Conservation (phyloP, 2,888 invertebrate species). For the Agrypnus murinus region DNA sequence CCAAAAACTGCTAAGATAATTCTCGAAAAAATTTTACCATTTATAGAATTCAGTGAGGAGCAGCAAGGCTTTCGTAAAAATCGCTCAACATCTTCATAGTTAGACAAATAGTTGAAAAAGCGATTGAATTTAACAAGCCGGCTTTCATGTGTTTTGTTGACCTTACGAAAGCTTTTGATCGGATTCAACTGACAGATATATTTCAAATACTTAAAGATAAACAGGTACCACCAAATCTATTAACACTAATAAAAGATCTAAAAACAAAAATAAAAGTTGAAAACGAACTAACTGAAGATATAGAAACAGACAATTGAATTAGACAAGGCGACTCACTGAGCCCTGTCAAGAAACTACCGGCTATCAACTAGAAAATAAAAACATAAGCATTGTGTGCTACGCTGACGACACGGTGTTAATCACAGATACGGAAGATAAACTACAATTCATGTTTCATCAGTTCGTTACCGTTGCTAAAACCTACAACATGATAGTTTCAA, state of each 20-base stretch:
- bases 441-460: too few species aligned
- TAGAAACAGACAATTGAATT: too few species aligned
- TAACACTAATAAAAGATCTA: not conserved
- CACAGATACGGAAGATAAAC: not conserved
- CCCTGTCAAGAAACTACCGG: not conserved
- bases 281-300: constrained; percentile 1
- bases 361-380: not conserved
- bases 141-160: constrained; percentile 1
- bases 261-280: not conserved
- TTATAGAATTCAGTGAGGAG: not conserved
- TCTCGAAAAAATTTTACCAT: constrained; percentile 1
- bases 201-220: not conserved
- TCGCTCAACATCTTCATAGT: not conserved
- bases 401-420: not conserved
- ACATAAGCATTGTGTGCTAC: not conserved
- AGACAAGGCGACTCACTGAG: too few species aligned
- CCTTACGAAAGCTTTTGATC: constrained; percentile 1
- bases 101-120: too few species aligned
- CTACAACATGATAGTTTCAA: too few species aligned
- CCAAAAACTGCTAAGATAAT: constrained; percentile 3
- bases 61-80: too few species aligned
- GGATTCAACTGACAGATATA: not conserved
- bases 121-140: constrained; percentile 1
- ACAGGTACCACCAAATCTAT: constrained; percentile 1
- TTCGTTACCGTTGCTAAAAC: too few species aligned